Percentiles rank a stretch among this genome's conserved stretches.
Evolutionary conservation across 2,888 invertebrate genomes (phyloP).

Genomic region (Chrysopilus asiliformis): DNA sequence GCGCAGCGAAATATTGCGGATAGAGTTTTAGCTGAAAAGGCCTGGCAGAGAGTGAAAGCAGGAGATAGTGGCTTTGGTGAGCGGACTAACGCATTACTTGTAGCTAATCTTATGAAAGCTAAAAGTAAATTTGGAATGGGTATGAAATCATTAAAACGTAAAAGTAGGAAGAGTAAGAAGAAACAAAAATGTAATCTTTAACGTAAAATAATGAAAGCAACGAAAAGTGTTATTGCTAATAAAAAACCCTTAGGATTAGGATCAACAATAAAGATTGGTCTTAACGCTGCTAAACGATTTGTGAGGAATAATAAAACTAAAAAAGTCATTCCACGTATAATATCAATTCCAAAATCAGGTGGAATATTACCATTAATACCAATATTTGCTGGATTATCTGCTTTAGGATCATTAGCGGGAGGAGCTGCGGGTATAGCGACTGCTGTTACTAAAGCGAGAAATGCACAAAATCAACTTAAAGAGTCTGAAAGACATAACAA

Average conservation of each 20-base stretch:
- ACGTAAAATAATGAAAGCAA: slow-evolving; percentile 9
- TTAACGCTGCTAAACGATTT: slow-evolving; percentile 7
- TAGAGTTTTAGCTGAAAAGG: slow-evolving; percentile 10
- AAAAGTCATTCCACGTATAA: slow-evolving; percentile 19
- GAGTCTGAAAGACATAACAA: slow-evolving; percentile 26
- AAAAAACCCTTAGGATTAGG: slow-evolving; percentile 3
- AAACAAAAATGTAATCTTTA: neutral
- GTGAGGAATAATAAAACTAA: slow-evolving; percentile 5
- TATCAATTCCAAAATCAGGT: slow-evolving; percentile 24
- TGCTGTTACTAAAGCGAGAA: slow-evolving; percentile 24
- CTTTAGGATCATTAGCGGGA: slow-evolving; percentile 25
- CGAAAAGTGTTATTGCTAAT: slow-evolving; percentile 4
- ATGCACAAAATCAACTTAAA: slow-evolving; percentile 21
- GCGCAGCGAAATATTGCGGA: slow-evolving; percentile 6
- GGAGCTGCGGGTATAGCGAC: slow-evolving; percentile 26
- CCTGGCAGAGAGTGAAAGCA: slow-evolving; percentile 12
- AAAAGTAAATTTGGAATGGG: slow-evolving; percentile 23
- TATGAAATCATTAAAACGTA: slow-evolving; percentile 5
- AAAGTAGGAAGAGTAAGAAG: slow-evolving; percentile 10
- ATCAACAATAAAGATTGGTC: slow-evolving; percentile 12
- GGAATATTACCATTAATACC: slow-evolving; percentile 26
- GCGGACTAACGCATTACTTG: slow-evolving; percentile 19
- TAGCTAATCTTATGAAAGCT: slow-evolving; percentile 23
- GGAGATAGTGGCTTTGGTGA: slow-evolving; percentile 11
- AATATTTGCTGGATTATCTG: slow-evolving; percentile 26